Percentiles rank a stretch among this genome's conserved stretches.
Evolutionary conservation across 1,140 invertebrate genomes (phyloP).

Genomic region (Brachionus rotundiformis): DNA sequence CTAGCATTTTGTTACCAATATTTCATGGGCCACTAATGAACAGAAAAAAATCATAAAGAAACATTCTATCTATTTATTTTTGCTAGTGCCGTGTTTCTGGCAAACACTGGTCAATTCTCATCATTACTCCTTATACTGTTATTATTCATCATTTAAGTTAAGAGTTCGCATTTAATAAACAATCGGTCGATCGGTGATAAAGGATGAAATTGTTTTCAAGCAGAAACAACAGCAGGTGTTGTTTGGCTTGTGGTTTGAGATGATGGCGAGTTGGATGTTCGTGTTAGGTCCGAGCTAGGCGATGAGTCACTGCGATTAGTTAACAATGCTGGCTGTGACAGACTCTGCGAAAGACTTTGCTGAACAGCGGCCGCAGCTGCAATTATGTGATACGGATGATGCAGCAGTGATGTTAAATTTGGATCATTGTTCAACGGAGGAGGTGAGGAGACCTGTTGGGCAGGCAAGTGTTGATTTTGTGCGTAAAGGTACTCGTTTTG

Average conservation of each 20-base stretch:
- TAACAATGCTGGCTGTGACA: neutral
- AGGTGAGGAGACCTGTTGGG: neutral
- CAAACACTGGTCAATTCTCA: neutral
- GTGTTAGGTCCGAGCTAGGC: neutral
- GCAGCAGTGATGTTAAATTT: conserved; percentile 30
- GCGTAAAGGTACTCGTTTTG: conserved; percentile 4
- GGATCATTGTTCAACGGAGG: neutral
- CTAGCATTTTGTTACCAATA: neutral
- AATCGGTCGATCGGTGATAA: neutral
- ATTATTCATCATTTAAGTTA: neutral
- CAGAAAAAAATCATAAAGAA: neutral
- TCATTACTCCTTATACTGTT: neutral
- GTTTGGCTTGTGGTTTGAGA: neutral
- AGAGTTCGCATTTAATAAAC: neutral
- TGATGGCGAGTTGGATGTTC: neutral
- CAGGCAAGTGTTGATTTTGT: neutral
- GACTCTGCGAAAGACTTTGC: conserved; percentile 10
- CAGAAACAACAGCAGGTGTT: conserved; percentile 7
- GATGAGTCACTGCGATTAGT: neutral
- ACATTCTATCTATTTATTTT: neutral
- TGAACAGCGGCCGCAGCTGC: conserved; percentile 44
- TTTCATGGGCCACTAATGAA: neutral
- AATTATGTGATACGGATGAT: conserved; percentile 47
- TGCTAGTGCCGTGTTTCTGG: neutral
- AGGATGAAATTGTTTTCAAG: neutral